Conservation (phyloP, 1,140 invertebrate genomes). For the Trichoplusia ni region DNA sequence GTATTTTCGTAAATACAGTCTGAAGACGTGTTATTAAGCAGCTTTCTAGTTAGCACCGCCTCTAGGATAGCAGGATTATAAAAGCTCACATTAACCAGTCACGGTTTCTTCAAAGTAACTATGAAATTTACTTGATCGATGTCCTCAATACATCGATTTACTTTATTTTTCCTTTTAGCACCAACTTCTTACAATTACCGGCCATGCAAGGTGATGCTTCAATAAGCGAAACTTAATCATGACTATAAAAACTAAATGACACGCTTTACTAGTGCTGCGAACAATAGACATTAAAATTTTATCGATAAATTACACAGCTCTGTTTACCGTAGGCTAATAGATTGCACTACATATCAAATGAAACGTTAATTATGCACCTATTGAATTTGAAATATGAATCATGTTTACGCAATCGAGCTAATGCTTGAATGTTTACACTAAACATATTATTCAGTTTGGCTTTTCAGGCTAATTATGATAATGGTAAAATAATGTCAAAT, state of each 20-base stretch:
- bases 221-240: slow-evolving; percentile 44
- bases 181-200: slow-evolving; percentile 29
- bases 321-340: slow-evolving; percentile 7
- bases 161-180: not conserved
- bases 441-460: not conserved
- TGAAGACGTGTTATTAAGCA: too few species aligned
- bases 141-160: not conserved
- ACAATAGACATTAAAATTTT: slow-evolving; percentile 35
- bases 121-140: not conserved
- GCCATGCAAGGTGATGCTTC: slow-evolving; percentile 35
- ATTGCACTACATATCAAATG: slow-evolving; percentile 6
- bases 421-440: slow-evolving; percentile 14
- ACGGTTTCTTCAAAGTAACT: not conserved
- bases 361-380: slow-evolving; percentile 4
- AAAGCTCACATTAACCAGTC: not conserved
- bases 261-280: slow-evolving; percentile 41
- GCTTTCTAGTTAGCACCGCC: not conserved
- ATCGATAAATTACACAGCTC: slow-evolving; percentile 35
- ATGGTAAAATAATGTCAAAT: not conserved
- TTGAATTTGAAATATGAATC: slow-evolving; percentile 19
- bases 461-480: not conserved
- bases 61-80: not conserved
- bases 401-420: slow-evolving; percentile 9
- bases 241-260: slow-evolving; percentile 47
- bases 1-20: too few species aligned